These are phyloP conservation scores for Branchipolynoe longqiensis DNA, from an alignment of 2,888 invertebrate genomes.

Conservation along the genomic window DNA sequence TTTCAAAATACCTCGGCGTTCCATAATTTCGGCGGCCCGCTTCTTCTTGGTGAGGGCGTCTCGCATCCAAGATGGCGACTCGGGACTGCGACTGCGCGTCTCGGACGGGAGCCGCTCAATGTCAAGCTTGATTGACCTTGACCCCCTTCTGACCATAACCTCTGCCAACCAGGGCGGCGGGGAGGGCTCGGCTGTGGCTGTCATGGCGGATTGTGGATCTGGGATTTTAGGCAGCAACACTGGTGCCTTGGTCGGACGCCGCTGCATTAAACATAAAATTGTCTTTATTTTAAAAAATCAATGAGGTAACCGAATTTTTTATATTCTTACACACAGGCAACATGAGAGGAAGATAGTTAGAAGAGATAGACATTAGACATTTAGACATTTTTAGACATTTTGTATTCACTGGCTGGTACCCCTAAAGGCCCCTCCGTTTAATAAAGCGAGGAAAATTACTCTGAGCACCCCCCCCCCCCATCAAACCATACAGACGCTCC, in stretches of 20 bases:
- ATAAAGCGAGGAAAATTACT: too few species aligned
- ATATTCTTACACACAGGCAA: too few species aligned
- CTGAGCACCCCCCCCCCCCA: too few species aligned
- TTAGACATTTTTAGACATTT: too few species aligned
- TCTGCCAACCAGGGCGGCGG: constrained; percentile 58
- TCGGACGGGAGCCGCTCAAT: constrained; percentile 13
- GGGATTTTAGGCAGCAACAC: constrained; percentile 10
- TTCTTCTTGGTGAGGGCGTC: constrained; percentile 59
- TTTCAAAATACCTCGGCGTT: constrained; percentile 21
- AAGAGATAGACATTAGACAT: too few species aligned
- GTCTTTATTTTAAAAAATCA: too few species aligned
- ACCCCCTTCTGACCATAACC: constrained; percentile 1
- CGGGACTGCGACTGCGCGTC: constrained; percentile 49
- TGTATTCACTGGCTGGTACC: too few species aligned
- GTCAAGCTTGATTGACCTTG: not conserved
- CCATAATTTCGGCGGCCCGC: constrained; percentile 36
- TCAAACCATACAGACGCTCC: not conserved
- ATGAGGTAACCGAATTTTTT: too few species aligned
- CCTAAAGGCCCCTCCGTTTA: too few species aligned
- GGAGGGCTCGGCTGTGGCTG: not conserved
- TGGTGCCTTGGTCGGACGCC: constrained; percentile 4
- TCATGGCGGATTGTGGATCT: too few species aligned
- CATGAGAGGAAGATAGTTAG: too few species aligned
- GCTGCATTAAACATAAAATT: too few species aligned
- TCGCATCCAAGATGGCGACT: constrained; percentile 61